These are phyloP conservation scores for Heliangelus exortis DNA, from an alignment of 2,797 vertebrate genomes.

Conservation along the genomic window DNA sequence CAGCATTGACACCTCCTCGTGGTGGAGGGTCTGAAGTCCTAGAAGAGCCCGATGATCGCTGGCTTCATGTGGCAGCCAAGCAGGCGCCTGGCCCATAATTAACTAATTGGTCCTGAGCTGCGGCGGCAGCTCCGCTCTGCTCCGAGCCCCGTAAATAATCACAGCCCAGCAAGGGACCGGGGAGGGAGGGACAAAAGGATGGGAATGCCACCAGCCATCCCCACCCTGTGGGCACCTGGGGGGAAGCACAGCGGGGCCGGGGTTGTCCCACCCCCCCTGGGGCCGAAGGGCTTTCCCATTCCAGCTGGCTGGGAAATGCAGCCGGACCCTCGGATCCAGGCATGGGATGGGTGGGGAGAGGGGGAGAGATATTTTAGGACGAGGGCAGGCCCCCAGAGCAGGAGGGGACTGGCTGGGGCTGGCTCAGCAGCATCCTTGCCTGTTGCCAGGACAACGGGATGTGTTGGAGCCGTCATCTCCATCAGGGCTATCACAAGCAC, in stretches of 20 bases:
- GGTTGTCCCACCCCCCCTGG: background rate
- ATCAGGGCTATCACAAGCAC: background rate
- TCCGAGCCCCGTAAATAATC: background rate
- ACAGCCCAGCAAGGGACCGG: fast-evolving
- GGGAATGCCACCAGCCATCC: fast-evolving
- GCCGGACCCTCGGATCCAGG: fast-evolving
- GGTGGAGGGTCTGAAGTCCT: background rate
- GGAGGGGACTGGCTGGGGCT: background rate
- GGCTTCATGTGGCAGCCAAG: background rate
- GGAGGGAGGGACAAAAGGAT: background rate
- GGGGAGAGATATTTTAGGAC: background rate
- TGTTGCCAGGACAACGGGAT: slow-evolving; percentile 55
- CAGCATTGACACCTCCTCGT: background rate
- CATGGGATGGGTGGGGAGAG: fast-evolving
- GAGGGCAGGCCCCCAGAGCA: background rate
- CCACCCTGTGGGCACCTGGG: fast-evolving
- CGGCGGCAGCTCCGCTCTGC: background rate
- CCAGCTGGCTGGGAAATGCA: background rate
- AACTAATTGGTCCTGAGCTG: background rate
- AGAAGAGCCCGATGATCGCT: background rate
- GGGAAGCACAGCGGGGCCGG: fast-evolving
- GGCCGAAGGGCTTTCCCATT: fast-evolving
- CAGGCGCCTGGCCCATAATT: background rate
- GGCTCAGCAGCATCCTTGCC: slow-evolving; percentile 14
- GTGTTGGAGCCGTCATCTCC: background rate